Base-by-base conservation (phyloP, 35 echinoderm and acorn worm genomes). In the Amphiura filiformis region DNA sequence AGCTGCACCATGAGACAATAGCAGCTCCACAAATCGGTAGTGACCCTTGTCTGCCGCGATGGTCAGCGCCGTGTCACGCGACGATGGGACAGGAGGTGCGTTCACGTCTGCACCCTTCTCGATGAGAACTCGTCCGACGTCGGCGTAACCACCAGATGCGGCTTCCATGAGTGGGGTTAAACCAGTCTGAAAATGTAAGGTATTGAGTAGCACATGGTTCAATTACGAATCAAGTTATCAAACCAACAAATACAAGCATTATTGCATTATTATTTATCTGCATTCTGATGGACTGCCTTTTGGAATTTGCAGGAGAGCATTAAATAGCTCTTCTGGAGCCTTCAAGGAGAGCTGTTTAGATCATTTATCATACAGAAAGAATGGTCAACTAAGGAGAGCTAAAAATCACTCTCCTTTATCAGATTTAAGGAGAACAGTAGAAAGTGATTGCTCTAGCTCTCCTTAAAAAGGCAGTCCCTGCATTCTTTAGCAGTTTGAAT, bases 11-110 rank as follows among this genome's bases (percentile, higher is more conserved):
- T 86, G 41, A 17, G 41, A 47, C 41, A 47, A 23, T 86, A 65
- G 12, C 92, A 86, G 2, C 47, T 94, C 96, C 52, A 99, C 96
- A 88, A 99, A 99, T 61, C 93, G 87, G 76, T 99, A 99, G 84
- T 99, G 96, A 3, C 96, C 96, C 75, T 99, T 99, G 86, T 99
- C 96, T 15, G 96, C 96, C 35, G 96, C 96, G 64, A 99, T 99
- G 87, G 96, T 99, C 28, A 99, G 81, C 20, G 96, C 96, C 0
- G 96, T 94, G 57, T 99, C 96, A 39, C 96, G 86, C 0, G 96
- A 99, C 9, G 96, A 99, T 13, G 96, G 96, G 3, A 99, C 96
- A 0, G 96, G 96, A 26, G 93, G 76, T 31, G 93, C 93, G 80
- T 99, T 99, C 52, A 99, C 96, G 41, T 99, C 96, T 0, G 96